Evolutionary conservation across 2,888 invertebrate species (phyloP).

Genomic region (Oligia fasciuncula): DNA sequence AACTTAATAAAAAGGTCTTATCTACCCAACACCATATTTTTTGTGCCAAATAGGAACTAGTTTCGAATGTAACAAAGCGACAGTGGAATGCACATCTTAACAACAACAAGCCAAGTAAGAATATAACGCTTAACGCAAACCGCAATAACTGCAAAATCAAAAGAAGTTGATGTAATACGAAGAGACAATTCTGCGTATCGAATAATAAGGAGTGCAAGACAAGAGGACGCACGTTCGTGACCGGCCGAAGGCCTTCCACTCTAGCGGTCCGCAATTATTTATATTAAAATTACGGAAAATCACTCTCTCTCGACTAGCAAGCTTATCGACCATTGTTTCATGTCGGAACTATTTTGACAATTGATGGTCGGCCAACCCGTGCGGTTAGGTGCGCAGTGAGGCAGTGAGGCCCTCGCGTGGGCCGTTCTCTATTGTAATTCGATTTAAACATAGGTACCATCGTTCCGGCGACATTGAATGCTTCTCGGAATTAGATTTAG

Average conservation of each 20-base stretch:
- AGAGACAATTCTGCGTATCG: conserved; percentile 69
- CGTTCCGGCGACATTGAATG: conserved; percentile 83
- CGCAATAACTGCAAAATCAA: conserved; percentile 51
- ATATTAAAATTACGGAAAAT: conserved; percentile 83
- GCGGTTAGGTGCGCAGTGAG: conserved; percentile 71
- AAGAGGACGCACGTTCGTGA: conserved; percentile 80
- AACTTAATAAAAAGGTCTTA: conserved; percentile 22
- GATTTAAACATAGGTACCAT: conserved; percentile 79
- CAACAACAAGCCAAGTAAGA: not conserved
- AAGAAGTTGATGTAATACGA: conserved; percentile 62
- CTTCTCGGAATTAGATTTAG: conserved; percentile 82
- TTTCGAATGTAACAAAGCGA: conserved; percentile 18
- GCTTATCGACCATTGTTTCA: conserved; percentile 79
- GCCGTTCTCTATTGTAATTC: conserved; percentile 82
- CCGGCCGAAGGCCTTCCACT: conserved; percentile 79
- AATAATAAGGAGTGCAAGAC: conserved; percentile 71
- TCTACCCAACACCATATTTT: not conserved
- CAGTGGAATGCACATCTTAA: conserved; percentile 12
- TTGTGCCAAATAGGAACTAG: conserved; percentile 6
- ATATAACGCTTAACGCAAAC: conserved; percentile 28
- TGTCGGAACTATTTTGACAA: conserved; percentile 79
- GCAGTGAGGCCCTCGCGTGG: conserved; percentile 76
- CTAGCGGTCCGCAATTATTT: conserved; percentile 80
- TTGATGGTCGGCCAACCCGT: conserved; percentile 72
- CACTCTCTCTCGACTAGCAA: conserved; percentile 76